phyloP scores from a whole-genome alignment of 2,888 invertebrate genomes.

The Rapana venosa region DNA sequence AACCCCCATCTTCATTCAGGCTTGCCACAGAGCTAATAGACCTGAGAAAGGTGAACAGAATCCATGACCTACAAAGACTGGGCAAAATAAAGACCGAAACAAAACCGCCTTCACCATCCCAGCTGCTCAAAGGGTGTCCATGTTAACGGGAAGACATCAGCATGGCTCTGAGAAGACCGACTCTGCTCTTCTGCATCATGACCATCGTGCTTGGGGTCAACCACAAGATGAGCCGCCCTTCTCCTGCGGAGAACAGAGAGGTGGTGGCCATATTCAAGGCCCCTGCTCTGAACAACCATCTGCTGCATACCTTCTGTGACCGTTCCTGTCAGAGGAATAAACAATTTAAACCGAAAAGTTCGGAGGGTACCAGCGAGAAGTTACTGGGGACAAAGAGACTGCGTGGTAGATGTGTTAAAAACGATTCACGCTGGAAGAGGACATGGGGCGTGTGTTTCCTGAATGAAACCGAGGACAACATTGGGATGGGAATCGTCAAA shows the following conservation, averaged over 20 bases:
- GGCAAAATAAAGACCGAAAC: not conserved
- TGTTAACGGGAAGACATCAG: not conserved
- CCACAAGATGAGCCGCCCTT: not conserved
- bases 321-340: not conserved
- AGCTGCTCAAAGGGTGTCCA: not conserved
- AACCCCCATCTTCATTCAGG: not conserved
- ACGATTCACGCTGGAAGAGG: too few relatives aligned
- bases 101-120: not conserved
- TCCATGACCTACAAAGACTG: not conserved
- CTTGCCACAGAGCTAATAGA: not conserved
- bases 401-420: too few relatives aligned
- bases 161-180: slow-evolving; percentile 15
- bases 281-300: not conserved
- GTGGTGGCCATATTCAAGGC: not conserved
- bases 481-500: too few relatives aligned
- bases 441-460: too few relatives aligned
- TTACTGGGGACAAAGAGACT: too few relatives aligned
- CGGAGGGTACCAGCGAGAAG: not conserved
- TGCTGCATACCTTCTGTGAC: not conserved
- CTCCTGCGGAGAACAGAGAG: not conserved
- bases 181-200: not conserved
- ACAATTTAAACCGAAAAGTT: not conserved
- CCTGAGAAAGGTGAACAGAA: not conserved
- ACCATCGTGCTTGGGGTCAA: not conserved
- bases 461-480: too few relatives aligned